phyloP scores from a whole-genome alignment of 1,140 invertebrate genomes.

The Hyles euphorbiae region DNA sequence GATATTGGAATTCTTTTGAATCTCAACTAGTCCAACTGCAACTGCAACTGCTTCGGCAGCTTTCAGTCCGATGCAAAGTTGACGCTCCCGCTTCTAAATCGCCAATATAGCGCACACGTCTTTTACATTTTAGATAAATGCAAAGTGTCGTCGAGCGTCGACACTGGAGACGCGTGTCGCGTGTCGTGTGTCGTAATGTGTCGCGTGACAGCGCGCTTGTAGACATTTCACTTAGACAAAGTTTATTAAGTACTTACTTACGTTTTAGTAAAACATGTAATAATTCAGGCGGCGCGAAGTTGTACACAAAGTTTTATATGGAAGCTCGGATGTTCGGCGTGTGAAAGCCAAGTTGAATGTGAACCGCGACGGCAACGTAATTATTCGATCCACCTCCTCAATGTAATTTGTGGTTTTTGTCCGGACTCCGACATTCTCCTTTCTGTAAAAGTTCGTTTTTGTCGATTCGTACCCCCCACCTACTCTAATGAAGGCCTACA shows the following conservation, averaged over 20 bases:
- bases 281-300: constrained; percentile 39
- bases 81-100: constrained; percentile 6
- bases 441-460: constrained; percentile 60
- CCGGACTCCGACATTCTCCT: constrained; percentile 42
- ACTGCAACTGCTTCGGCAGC: constrained; percentile 32
- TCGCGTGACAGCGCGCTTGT: constrained; percentile 14
- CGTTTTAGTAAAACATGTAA: constrained; percentile 52
- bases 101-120: too few relatives aligned
- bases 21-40: constrained; percentile 47
- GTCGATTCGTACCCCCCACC: constrained; percentile 39
- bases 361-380: constrained; percentile 37
- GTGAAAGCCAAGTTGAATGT: constrained; percentile 48
- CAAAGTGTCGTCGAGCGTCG: too few relatives aligned
- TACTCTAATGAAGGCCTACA: constrained; percentile 62
- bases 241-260: constrained; percentile 48
- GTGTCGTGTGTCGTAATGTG: background rate
- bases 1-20: constrained; percentile 69
- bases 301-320: constrained; percentile 46
- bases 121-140: too few relatives aligned
- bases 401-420: constrained; percentile 64
- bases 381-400: constrained; percentile 55
- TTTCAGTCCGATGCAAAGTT: constrained; percentile 48
- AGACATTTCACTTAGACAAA: constrained; percentile 37
- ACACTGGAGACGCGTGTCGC: too few relatives aligned
- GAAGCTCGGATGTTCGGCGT: constrained; percentile 38